Evolutionary conservation across 1,140 invertebrate genomes (phyloP).

Genomic region (Euwallacea fornicatus): DNA sequence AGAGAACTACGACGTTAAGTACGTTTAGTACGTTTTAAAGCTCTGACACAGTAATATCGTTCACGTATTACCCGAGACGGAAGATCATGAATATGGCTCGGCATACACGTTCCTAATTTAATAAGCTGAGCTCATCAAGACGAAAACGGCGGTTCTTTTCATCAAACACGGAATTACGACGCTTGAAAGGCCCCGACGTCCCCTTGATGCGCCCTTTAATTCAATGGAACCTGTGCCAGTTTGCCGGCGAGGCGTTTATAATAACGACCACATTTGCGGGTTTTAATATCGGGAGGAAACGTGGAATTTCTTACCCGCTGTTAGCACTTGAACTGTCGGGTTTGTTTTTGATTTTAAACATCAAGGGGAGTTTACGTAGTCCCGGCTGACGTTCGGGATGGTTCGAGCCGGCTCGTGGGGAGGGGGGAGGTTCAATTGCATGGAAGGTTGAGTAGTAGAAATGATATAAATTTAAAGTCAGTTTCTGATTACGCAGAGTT

Average conservation of each 20-base stretch:
- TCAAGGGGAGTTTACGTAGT: too few relatives aligned
- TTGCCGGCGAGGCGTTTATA: background rate
- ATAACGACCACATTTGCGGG: constrained; percentile 1
- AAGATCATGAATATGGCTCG: constrained; percentile 15
- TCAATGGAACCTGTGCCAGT: constrained; percentile 19
- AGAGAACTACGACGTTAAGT: background rate
- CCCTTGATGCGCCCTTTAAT: constrained; percentile 29
- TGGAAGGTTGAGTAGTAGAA: too few relatives aligned
- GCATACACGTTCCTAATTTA: constrained; percentile 28
- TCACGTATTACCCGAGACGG: constrained; percentile 4
- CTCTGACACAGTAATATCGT: background rate
- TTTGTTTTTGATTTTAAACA: too few relatives aligned
- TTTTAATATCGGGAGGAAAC: too few relatives aligned
- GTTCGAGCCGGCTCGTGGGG: too few relatives aligned
- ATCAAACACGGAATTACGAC: constrained; percentile 26
- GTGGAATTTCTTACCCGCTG: too few relatives aligned
- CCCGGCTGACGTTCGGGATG: too few relatives aligned
- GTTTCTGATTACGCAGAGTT: too few relatives aligned
- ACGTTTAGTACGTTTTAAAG: background rate
- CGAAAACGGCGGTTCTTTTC: constrained; percentile 32
- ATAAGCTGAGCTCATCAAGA: constrained; percentile 22
- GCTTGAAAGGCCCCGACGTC: constrained; percentile 16
- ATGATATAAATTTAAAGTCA: too few relatives aligned
- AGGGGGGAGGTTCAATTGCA: too few relatives aligned
- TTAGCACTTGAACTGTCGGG: too few relatives aligned